Conservation (phyloP, 2,797 vertebrate species). For the Pangasius macronema region DNA sequence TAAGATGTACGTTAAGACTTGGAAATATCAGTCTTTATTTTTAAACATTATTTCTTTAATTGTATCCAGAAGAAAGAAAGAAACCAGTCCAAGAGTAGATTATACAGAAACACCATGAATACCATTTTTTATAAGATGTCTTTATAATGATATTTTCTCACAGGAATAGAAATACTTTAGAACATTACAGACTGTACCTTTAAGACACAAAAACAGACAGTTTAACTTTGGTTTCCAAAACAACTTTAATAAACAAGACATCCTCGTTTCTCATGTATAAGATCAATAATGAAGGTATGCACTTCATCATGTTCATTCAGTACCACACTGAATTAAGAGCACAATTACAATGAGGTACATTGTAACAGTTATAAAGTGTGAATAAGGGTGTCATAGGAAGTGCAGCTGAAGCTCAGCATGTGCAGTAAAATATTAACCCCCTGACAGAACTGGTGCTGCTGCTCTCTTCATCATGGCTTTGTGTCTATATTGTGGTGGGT, state of each 20-base stretch:
- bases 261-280: not conserved
- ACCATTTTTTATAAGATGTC: not conserved
- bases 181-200: not conserved
- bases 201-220: not conserved
- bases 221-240: not conserved
- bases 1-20: not conserved
- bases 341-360: not conserved
- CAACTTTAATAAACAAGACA: not conserved
- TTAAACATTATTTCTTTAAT: not conserved
- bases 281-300: not conserved
- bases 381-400: not conserved
- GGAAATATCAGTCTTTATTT: not conserved
- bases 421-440: slow-evolving; percentile 6
- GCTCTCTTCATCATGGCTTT: not conserved
- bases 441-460: not conserved
- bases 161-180: not conserved
- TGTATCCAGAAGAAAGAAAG: not conserved
- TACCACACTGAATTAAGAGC: not conserved
- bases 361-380: not conserved
- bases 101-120: not conserved
- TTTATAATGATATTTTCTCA: not conserved
- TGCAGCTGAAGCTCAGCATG: slow-evolving; percentile 14
- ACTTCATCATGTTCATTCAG: not conserved
- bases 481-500: not conserved
- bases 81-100: not conserved